Evolutionary conservation across 2,113 vertebrate species (phyloP), one percentile per base, ranked within the genome.

Genomic region (Stigmatopora nigra): DNA sequence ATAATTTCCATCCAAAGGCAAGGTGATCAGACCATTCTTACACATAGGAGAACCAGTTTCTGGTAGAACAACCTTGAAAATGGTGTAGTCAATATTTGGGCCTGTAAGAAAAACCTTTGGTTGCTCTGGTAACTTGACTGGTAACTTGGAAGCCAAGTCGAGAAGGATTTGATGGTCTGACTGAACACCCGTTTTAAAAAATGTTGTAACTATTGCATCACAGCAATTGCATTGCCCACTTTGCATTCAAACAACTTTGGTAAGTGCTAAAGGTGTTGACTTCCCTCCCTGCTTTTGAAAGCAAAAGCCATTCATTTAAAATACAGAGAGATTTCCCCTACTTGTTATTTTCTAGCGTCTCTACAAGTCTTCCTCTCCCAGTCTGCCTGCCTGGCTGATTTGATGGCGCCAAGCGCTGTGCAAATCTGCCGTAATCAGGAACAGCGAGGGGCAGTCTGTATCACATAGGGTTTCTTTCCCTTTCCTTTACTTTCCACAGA

Each of bases 401-500:
- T 76, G 78, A 88, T 89, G 91, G 90, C 90, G 91, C 91, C 90
- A 91, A 86, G 81, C 53, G 46, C 79, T 82, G 75, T 77, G 80
- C 70, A 78, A 81, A 86, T 82, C 73, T 81, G 82, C 84, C 73
- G 70, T 89, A 89, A 90, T 90, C 90, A 91, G 90, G 88, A 91
- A 88, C 87, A 83, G 83, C 65, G 68, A 80, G 85, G 86, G 83
- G 84, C 84, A 88, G 86, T 81, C 86, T 88, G 84, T 91, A 87
- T 90, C 88, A 85, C 84, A 77, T 70, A 87, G 87, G 82, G 85
- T 91, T 91, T 90, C 89, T 91, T 91, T 91, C 90, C 89, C 72
- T 84, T 91, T 89, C 89, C 90, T 91, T 89, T 92, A 89, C 91
- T 91, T 90, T 91, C 86, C 83, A 82, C 83, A 82, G 81, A 87